Conservation (phyloP, 2,888 invertebrate species). For the Luffia ferchaultella region DNA sequence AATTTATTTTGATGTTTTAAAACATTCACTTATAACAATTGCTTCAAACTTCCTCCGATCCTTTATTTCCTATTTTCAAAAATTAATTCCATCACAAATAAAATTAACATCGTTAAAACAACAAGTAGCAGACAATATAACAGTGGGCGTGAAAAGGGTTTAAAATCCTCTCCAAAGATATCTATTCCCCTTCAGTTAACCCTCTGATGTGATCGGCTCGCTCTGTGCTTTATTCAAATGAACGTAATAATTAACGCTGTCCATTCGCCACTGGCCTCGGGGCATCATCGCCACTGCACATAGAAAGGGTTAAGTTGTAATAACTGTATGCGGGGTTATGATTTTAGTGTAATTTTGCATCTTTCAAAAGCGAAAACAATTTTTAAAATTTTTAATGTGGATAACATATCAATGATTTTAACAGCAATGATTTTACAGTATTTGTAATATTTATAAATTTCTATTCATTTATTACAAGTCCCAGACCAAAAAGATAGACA, state of each 20-base stretch:
- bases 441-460: too few relatives aligned
- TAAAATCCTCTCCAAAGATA: background rate
- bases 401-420: too few relatives aligned
- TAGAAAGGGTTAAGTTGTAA: slow-evolving; percentile 34
- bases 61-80: too few relatives aligned
- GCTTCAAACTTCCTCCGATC: too few relatives aligned
- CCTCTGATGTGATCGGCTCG: slow-evolving; percentile 29
- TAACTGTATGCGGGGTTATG: background rate
- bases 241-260: slow-evolving; percentile 59
- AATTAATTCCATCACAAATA: too few relatives aligned
- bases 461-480: too few relatives aligned
- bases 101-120: background rate
- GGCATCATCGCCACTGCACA: slow-evolving; percentile 22
- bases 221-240: slow-evolving; percentile 60
- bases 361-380: too few relatives aligned
- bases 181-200: slow-evolving; percentile 30
- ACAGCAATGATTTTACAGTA: too few relatives aligned
- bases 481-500: too few relatives aligned
- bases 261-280: slow-evolving; percentile 26
- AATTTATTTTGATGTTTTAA: too few relatives aligned
- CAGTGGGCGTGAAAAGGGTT: background rate
- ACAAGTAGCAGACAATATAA: background rate
- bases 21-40: too few relatives aligned
- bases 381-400: too few relatives aligned
- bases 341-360: background rate